Conservation (phyloP, 2,797 vertebrate species). For the Enoplosus armatus region DNA sequence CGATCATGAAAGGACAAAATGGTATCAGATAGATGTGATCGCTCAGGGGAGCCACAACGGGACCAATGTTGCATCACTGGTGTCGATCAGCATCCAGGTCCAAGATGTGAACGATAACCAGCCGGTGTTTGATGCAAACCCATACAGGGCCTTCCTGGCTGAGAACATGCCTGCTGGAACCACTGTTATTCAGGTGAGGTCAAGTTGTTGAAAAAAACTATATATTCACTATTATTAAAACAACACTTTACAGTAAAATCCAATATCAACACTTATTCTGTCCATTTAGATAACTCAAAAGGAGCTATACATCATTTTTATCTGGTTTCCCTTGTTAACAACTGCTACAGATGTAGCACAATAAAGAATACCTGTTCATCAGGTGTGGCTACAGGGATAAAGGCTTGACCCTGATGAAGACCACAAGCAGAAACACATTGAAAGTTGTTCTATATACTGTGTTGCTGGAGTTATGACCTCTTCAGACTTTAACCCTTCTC, state of each 20-base stretch:
- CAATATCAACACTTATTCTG: not conserved
- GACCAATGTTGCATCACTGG: constrained; percentile 91
- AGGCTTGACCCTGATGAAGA: too few species aligned
- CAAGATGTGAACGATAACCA: constrained; percentile 97
- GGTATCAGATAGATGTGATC: constrained; percentile 96
- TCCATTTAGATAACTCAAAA: not conserved
- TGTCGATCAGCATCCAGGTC: constrained; percentile 95
- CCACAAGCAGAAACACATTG: too few species aligned
- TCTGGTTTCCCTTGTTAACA: not conserved
- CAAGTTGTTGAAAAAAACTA: too few species aligned
- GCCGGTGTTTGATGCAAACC: constrained; percentile 94
- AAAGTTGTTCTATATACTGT: too few species aligned
- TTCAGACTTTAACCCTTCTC: too few species aligned
- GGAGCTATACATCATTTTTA: not conserved
- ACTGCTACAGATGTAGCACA: not conserved
- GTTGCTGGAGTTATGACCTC: too few species aligned
- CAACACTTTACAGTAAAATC: too few species aligned
- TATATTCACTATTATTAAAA: too few species aligned
- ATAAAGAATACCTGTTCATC: not conserved
- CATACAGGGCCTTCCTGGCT: constrained; percentile 92
- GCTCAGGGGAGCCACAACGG: constrained; percentile 93
- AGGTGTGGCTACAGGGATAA: too few species aligned
- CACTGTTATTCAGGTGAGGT: constrained; percentile 91
- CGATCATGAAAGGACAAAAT: constrained; percentile 95
- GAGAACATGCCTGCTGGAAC: constrained; percentile 97